Evolutionary conservation across 2,888 invertebrate species (phyloP), one percentile per base, ranked within the genome.

Genomic region (Ametastegia equiseti): DNA sequence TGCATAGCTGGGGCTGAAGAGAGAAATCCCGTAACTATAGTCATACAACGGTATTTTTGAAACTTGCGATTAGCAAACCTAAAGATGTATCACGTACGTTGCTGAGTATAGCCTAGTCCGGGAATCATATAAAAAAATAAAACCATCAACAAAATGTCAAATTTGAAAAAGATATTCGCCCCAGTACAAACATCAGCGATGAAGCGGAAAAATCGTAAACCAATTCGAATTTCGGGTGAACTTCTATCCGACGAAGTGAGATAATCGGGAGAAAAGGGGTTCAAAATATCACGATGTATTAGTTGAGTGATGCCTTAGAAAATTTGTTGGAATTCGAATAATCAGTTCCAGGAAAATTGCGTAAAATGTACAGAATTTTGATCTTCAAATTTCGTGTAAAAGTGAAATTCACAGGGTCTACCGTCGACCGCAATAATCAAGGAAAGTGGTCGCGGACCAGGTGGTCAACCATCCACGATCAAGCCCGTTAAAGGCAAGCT

Each of bases 391-490:
- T 39, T 11, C 60, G 42, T 27, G 60, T 78, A 39, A 3, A 42
- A 78, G 60, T 11, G 57, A 78, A 30, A 78, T 27, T 42, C 42
- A 60, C 23, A 42, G 23, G 30, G n/a, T 78, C 42, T 42, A 39
- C 27, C 42, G 78, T 63, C 30, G 42, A 63, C 78, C 78, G 78
- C 60, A 78, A 39, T 39, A 67, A 78, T 78, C 78, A 78, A 33
- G 57, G 27, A 63, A 78, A 78, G 63, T 78, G 78, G 47, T 60
- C 42, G 39, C 42, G 78, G 60, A 60, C 60, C 60, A 27, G 75
- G 78, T 78, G 78, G 78, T 78, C 78, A 78, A 63, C 60, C 78
- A 78, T 45, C 60, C 78, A 36, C 63, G 60, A 78, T 78, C 42
- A 78, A 75, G 75, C 36, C 50, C 33, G 30, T 54, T 75, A 45